Evolutionary conservation across 2,888 invertebrate species (phyloP).

Genomic region (Eulithis testata): DNA sequence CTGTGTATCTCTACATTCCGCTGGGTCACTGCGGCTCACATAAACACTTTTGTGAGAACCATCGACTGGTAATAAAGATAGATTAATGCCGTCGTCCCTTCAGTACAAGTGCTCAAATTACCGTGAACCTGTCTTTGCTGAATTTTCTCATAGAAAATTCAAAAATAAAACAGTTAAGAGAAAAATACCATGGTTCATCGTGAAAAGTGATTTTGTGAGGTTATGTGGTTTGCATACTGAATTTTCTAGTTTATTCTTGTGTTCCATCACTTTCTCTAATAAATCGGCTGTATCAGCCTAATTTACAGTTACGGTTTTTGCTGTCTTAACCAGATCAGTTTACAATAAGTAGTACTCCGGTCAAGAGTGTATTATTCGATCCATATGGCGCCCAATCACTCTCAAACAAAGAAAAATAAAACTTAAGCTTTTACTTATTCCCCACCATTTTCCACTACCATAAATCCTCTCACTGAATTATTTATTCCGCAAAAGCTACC

Average conservation of each 20-base stretch:
- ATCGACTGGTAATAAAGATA: constrained; percentile 75
- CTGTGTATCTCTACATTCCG: constrained; percentile 41
- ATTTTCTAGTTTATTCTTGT: too few relatives aligned
- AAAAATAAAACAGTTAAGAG: too few relatives aligned
- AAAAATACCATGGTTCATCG: too few relatives aligned
- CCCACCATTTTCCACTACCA: constrained; percentile 33
- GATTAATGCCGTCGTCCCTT: constrained; percentile 58
- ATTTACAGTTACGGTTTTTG: too few relatives aligned
- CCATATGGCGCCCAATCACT: constrained; percentile 20
- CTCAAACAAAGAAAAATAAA: constrained; percentile 30
- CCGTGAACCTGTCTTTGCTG: constrained; percentile 9
- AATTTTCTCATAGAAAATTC: constrained; percentile 1
- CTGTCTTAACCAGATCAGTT: too few relatives aligned
- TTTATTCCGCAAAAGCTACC: constrained; percentile 43
- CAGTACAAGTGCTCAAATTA: constrained; percentile 23
- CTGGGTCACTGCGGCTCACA: constrained; percentile 64
- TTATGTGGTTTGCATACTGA: too few relatives aligned
- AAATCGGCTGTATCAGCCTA: too few relatives aligned
- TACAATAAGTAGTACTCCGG: too few relatives aligned
- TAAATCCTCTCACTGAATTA: constrained; percentile 43
- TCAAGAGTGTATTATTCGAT: not conserved
- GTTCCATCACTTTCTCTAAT: too few relatives aligned
- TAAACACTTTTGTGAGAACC: constrained; percentile 56
- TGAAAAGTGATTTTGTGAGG: too few relatives aligned
- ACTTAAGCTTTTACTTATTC: constrained; percentile 35